Conservation (phyloP, 2,113 vertebrate genomes). For the Paradoxurus hermaphroditus region DNA sequence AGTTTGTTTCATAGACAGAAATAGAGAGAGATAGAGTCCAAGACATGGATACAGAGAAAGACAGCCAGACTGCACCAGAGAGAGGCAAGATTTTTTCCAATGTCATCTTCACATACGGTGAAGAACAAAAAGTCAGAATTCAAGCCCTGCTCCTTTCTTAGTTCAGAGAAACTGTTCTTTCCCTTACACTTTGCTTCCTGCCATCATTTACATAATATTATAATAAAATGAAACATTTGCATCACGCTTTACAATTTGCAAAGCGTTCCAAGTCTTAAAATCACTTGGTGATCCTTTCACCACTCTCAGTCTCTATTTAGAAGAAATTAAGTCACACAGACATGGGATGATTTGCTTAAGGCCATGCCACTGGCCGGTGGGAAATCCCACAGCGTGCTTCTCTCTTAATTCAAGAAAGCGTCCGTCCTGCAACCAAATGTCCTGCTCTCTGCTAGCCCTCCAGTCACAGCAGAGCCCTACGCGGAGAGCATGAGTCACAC, state of each 20-base stretch:
- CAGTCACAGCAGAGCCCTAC: background rate
- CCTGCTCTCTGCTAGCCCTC: background rate
- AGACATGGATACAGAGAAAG: background rate
- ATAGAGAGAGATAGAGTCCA: background rate
- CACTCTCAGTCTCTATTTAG: background rate
- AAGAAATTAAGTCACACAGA: slow-evolving; percentile 14
- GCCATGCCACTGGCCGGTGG: background rate
- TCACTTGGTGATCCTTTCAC: background rate
- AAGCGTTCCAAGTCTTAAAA: background rate
- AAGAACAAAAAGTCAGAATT: background rate
- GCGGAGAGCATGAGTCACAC: background rate
- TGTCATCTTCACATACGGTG: background rate
- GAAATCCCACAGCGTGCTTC: background rate
- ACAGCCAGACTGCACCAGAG: background rate
- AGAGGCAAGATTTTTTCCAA: background rate
- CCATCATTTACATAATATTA: background rate
- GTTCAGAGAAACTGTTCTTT: background rate
- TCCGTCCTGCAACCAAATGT: background rate
- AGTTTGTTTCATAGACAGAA: background rate
- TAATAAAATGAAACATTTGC: background rate
- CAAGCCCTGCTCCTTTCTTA: background rate
- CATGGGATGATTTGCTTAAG: background rate
- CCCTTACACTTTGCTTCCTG: background rate
- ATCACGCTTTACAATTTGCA: background rate
- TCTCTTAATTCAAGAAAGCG: background rate